phyloP scores from a whole-genome alignment of 2,888 invertebrate species.

The Platerodrilus igneus region DNA sequence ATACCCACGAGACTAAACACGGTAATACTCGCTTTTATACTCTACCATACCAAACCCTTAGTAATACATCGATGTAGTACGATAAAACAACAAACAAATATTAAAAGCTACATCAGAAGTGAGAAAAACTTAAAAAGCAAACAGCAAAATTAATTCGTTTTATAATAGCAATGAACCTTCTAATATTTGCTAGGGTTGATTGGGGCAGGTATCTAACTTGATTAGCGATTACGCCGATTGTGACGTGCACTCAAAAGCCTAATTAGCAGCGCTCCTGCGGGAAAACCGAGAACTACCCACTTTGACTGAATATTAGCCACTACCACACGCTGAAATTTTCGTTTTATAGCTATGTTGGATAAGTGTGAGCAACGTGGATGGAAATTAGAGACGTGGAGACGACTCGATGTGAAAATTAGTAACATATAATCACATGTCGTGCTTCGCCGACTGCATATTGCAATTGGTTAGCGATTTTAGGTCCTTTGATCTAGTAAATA shows the following conservation, averaged over 20 bases:
- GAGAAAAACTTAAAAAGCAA: no score
- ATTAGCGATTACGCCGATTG: conserved; percentile 51
- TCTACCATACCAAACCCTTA: no score
- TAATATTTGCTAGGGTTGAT: conserved; percentile 44
- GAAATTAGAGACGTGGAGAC: conserved; percentile 19
- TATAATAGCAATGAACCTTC: conserved; percentile 36
- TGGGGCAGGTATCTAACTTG: conserved; percentile 50
- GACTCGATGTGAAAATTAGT: conserved; percentile 17
- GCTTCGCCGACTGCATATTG: conserved; percentile 40
- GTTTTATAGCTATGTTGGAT: conserved; percentile 3
- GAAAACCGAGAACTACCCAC: conserved; percentile 33
- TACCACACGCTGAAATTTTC: conserved; percentile 13
- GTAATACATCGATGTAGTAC: no score
- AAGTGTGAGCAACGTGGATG: conserved; percentile 11
- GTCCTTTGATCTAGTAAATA: conserved; percentile 22
- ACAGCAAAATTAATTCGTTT: conserved; percentile 50
- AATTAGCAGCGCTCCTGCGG: conserved; percentile 43
- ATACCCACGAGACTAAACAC: conserved; percentile 18
- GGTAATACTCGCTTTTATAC: no score
- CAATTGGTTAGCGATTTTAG: conserved; percentile 33
- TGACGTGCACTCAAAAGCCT: conserved; percentile 49
- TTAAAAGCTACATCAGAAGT: no score
- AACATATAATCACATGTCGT: conserved; percentile 44
- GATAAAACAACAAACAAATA: no score
- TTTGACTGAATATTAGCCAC: conserved; percentile 18